A percentile compares a stretch with the other conserved stretches of the same genome.
Conservation (phyloP, 2,113 vertebrate genomes). For the Pygoscelis adeliae region DNA sequence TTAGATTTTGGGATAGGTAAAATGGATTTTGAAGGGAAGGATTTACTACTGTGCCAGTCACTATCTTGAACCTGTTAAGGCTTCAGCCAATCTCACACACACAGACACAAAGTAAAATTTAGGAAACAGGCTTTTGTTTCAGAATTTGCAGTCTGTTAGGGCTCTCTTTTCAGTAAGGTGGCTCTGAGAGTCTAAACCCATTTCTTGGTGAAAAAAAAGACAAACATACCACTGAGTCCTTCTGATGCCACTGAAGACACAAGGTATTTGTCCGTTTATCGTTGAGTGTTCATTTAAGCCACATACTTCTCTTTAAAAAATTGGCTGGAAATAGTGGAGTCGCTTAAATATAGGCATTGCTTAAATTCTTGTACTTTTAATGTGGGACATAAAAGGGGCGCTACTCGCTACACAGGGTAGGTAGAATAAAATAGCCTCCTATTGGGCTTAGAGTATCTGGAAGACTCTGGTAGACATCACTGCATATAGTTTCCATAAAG, state of each 20-base stretch:
- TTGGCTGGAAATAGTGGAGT: neutral
- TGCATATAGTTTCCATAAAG: neutral
- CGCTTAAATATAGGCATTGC: neutral
- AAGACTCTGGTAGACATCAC: neutral
- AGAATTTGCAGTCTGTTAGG: neutral
- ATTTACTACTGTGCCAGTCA: neutral
- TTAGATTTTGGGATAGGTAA: neutral
- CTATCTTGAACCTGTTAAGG: neutral
- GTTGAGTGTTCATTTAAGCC: neutral
- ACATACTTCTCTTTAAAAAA: neutral
- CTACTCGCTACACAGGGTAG: rapidly evolving
- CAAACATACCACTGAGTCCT: neutral
- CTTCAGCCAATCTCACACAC: neutral
- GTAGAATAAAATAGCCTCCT: neutral
- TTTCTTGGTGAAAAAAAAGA: neutral
- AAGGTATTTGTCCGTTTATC: neutral
- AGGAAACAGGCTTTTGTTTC: neutral
- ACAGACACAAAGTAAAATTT: neutral
- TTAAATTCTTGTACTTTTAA: neutral
- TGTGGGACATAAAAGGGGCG: neutral
- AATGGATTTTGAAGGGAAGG: neutral
- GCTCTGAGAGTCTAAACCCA: neutral
- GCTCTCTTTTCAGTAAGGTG: neutral
- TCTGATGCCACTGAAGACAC: neutral
- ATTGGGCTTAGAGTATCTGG: neutral